Base-by-base conservation (phyloP, 2,113 vertebrate species). In the Capreolus pygargus region DNA sequence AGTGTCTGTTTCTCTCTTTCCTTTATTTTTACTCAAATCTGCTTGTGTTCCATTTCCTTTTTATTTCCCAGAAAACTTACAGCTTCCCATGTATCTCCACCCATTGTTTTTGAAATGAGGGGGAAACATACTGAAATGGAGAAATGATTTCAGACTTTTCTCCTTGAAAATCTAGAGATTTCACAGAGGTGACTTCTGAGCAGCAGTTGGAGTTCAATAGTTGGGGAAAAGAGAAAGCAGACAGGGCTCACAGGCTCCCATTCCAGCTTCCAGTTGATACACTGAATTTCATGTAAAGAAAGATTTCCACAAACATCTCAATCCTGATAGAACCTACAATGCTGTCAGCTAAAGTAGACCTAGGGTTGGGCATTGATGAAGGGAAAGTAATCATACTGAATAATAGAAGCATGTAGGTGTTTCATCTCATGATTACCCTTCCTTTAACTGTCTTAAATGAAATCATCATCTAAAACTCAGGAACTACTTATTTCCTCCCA, bases 201-300 rank as follows among this genome's bases (percentile, higher is more conserved):
- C 27, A 12, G 17, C 14, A 25, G 14, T 0, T 17, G 3, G 11
- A 7, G 6, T 50, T 50, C 13, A 50, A 50, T 50, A 50, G 47
- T 50, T 13, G 27, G 2, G 19, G 2, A 27, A 14, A 25, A 1
- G 0, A 27, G 12, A 1, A 1, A 58, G 2, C 47, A 5, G 3
- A 52, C 64, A 82, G 25, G 7, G 33, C 15, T 43, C 15, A 50
- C 3, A 4, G 39, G 3, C 1, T 7, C 17, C 30, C 5, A 7
- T 39, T 36, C 33, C 16, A 81, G 4, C 17, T 54, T 13, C 23
- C 4, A 28, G 14, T 60, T 67, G 81, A 21, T n/a, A 74, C 81
- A 70, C 25, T 39, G 47, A 28, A 81, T 28, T 43, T 58, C 30
- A 67, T 25, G 36, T 47, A 55, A 85, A 39, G 6, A 89, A 70